These are phyloP conservation scores for Paracyclopina nana DNA, from an alignment of 1,140 invertebrate species.

Conservation along the genomic window DNA sequence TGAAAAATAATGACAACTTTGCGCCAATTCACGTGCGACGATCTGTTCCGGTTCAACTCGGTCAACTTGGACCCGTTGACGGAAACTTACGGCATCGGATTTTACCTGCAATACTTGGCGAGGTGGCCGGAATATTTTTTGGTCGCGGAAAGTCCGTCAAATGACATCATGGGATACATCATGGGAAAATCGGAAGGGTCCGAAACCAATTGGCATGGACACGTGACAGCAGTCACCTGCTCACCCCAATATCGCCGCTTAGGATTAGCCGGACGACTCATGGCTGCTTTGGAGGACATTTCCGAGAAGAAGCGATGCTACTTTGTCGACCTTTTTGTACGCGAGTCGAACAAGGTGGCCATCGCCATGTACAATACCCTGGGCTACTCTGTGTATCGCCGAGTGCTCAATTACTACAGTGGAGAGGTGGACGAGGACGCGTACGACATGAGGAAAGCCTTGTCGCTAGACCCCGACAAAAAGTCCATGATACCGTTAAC, in stretches of 20 bases:
- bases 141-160: constrained; percentile 77
- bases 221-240: constrained; percentile 94
- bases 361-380: constrained; percentile 93
- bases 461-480: constrained; percentile 73
- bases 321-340: constrained; percentile 97
- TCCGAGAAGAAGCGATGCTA: constrained; percentile 90
- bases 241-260: constrained; percentile 75
- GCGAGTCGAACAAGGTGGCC: constrained; percentile 89
- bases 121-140: constrained; percentile 98
- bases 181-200: constrained; percentile 95
- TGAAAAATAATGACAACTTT: constrained; percentile 73
- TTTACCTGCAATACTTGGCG: constrained; percentile 92
- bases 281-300: constrained; percentile 81
- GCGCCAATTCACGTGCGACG: constrained; percentile 72
- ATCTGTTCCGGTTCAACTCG: constrained; percentile 82
- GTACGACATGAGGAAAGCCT: constrained; percentile 96
- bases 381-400: constrained; percentile 90
- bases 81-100: constrained; percentile 89
- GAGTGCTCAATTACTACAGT: constrained; percentile 91
- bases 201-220: constrained; percentile 92
- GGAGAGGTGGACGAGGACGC: constrained; percentile 95
- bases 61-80: constrained; percentile 90
- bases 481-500: constrained; percentile 79
- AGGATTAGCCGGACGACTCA: constrained; percentile 77
- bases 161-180: constrained; percentile 86